Conservation (phyloP, 2,113 vertebrate genomes). For the Hylia prasina region DNA sequence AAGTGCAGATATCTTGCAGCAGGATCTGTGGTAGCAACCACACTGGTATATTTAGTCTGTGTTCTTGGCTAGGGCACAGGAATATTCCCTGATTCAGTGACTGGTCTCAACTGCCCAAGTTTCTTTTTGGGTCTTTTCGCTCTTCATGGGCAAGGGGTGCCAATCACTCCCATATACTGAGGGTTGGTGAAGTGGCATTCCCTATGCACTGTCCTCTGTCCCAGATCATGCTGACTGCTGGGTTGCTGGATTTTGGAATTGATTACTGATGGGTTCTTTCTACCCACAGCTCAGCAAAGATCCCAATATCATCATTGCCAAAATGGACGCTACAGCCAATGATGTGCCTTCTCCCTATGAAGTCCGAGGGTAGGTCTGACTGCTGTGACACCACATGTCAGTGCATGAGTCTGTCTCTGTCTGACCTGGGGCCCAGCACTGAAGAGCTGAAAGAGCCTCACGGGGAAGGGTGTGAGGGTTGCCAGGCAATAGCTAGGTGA, state of each 20-base stretch:
- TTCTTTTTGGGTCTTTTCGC: neutral
- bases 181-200: neutral
- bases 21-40: neutral
- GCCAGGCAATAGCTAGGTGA: fast-evolving
- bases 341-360: constrained; percentile 94
- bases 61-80: neutral
- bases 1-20: neutral
- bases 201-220: neutral
- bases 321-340: constrained; percentile 99
- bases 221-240: fast-evolving
- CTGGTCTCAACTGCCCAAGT: neutral
- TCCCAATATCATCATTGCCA: constrained; percentile 91
- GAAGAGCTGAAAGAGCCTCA: neutral
- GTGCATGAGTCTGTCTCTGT: neutral
- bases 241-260: neutral
- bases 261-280: neutral
- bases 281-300: constrained; percentile 80
- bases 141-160: too few species aligned
- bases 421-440: neutral
- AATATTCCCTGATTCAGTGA: neutral
- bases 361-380: constrained; percentile 88
- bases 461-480: neutral
- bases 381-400: neutral
- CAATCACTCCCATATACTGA: neutral
- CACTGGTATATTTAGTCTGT: neutral